Percentiles rank a stretch among this genome's conserved stretches.
phyloP scores from a whole-genome alignment of 2,888 invertebrate species.

The Tigriopus californicus region DNA sequence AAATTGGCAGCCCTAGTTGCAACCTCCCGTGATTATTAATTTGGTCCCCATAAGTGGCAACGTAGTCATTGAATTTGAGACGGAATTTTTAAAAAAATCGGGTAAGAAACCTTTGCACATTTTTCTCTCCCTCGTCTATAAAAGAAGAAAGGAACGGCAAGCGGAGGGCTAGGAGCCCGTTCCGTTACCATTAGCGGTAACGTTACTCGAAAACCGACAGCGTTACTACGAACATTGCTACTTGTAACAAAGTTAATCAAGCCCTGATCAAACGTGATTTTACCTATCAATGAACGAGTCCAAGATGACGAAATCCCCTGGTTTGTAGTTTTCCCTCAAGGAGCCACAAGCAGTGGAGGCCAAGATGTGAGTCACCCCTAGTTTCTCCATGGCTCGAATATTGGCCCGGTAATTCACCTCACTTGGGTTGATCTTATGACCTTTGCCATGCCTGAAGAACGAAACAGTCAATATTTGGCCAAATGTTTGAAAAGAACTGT shows the following conservation, averaged over 20 bases:
- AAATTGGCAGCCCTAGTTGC: too few relatives aligned
- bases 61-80: too few relatives aligned
- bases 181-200: too few relatives aligned
- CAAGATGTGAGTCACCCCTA: constrained; percentile 76
- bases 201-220: too few relatives aligned
- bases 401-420: constrained; percentile 91
- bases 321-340: constrained; percentile 36
- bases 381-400: constrained; percentile 69
- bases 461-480: constrained; percentile 36
- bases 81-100: too few relatives aligned
- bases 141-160: too few relatives aligned
- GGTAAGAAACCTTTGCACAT: too few relatives aligned
- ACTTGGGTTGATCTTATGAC: constrained; percentile 54
- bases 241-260: not conserved
- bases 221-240: not conserved
- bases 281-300: constrained; percentile 56
- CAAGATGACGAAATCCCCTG: constrained; percentile 71
- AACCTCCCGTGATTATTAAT: too few relatives aligned
- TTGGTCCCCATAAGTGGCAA: too few relatives aligned
- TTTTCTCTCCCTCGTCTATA: too few relatives aligned
- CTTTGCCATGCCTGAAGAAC: constrained; percentile 45
- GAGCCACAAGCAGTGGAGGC: constrained; percentile 91
- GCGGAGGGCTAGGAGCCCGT: too few relatives aligned
- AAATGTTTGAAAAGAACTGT: not conserved
- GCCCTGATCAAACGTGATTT: constrained; percentile 26